Evolutionary conservation across 2,888 invertebrate genomes (phyloP), one percentile per base, ranked within the genome.

Genomic region (Synergus itoensis): DNA sequence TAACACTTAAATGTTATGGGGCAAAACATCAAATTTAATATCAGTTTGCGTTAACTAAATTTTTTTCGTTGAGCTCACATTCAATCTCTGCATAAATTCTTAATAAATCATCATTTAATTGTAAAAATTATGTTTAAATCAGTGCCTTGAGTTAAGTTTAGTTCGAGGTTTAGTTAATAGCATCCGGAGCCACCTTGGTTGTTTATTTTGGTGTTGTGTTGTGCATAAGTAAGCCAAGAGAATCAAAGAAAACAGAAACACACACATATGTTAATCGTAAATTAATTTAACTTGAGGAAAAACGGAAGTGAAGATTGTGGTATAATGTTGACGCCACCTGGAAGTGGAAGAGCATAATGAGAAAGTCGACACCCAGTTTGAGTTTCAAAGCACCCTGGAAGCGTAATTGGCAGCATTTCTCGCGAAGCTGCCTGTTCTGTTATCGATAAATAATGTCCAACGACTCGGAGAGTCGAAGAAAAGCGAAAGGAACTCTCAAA

Each of bases 401-500:
- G n/a, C 48, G 45, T 73, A 53, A 69, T 69, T 69, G 45, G 53
- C 48, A 53, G 73, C 5, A 48, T 53, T 53, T 73, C 73, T 73
- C 73, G 73, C 73, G 36, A 73, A 36, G 73, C 53, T 53, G 36
- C 36, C 28, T 36, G 73, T 53, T 57, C 53, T 73, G 53, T 48
- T 73, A 73, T 73, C 73, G 53, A 73, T 73, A 73, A 73, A 73
- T 73, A 73, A 48, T 36, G 53, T 73, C 28, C 53, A 73, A 57
- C 53, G 53, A 40, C 73, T n/a, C 28, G 53, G 9, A 57, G 36
- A 73, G 73, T 57, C 73, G 73, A 73, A 73, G 73, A 57, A 73
- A 73, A 73, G 73, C 73, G 73, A 73, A 73, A 73, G 73, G 53
- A 73, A 73, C 73, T 57, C 53, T 53, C 48, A 73, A 53, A 77